phyloP scores from a whole-genome alignment of 2,888 invertebrate species.

The Chrysomela aeneicollis region DNA sequence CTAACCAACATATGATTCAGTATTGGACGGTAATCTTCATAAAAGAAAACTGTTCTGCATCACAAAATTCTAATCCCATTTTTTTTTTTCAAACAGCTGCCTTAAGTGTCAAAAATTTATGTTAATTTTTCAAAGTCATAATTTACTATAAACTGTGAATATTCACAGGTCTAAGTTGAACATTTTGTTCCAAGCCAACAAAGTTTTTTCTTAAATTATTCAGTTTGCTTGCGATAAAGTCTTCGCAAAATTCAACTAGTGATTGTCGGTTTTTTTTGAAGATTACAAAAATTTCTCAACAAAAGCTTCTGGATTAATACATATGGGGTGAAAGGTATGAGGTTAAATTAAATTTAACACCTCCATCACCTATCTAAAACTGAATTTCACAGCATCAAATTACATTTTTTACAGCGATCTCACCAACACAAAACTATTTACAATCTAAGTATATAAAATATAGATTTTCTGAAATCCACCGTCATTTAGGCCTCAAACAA shows the following conservation, averaged over 20 bases:
- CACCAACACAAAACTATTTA: conserved; percentile 35
- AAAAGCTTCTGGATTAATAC: not conserved
- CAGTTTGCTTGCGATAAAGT: not conserved
- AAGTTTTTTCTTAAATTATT: not conserved
- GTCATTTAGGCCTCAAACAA: conserved; percentile 40
- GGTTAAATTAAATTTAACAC: not conserved
- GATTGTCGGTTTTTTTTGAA: not conserved
- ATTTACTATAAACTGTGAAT: not conserved
- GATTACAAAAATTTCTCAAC: not conserved
- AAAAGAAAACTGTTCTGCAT: conserved; percentile 15
- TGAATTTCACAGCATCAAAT: conserved; percentile 21
- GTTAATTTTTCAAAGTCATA: not conserved
- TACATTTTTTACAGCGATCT: conserved; percentile 28
- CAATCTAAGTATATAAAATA: conserved; percentile 41
- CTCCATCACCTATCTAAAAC: conserved; percentile 11
- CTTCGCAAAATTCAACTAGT: not conserved
- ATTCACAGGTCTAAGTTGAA: not conserved
- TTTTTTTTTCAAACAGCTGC: conserved; percentile 6
- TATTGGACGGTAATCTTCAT: conserved; percentile 28
- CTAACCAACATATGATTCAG: not conserved
- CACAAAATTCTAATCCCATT: conserved; percentile 27
- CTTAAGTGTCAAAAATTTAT: not conserved
- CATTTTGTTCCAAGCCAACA: not conserved
- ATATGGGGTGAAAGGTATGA: conserved; percentile 16
- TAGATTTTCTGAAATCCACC: conserved; percentile 38